Percentiles rank a stretch among this genome's conserved stretches.
These are phyloP conservation scores for Alitta virens DNA, from an alignment of 2,888 invertebrate species.

Conservation along the genomic window DNA sequence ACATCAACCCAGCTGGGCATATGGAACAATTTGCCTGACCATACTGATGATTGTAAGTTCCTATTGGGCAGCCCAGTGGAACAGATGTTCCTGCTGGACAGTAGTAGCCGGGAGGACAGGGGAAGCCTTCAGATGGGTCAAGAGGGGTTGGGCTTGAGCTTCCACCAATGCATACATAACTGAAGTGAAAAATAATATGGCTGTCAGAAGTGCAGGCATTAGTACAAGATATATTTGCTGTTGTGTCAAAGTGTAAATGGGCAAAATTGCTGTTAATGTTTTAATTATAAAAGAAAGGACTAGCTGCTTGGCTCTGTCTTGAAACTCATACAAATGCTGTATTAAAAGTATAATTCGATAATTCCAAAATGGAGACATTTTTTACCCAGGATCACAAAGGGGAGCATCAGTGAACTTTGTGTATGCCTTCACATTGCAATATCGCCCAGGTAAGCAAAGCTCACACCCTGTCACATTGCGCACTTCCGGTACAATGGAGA, in stretches of 20 bases:
- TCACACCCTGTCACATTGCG: constrained; percentile 39
- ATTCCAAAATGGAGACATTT: too few species aligned
- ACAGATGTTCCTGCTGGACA: constrained; percentile 43
- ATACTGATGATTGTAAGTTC: constrained; percentile 44
- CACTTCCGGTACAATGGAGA: constrained; percentile 40
- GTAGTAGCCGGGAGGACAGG: constrained; percentile 48
- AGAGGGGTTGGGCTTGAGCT: constrained; percentile 44
- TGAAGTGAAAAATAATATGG: constrained; percentile 21
- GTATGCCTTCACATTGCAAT: constrained; percentile 49
- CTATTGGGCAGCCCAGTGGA: constrained; percentile 46
- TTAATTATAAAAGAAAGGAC: too few species aligned
- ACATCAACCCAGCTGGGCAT: constrained; percentile 48
- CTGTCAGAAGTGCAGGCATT: too few species aligned
- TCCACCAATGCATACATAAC: constrained; percentile 49
- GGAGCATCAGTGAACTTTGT: constrained; percentile 38
- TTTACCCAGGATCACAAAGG: constrained; percentile 35
- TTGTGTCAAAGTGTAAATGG: too few species aligned
- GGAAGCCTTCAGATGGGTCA: constrained; percentile 40
- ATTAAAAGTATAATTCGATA: too few species aligned
- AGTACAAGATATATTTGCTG: too few species aligned
- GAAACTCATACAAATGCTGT: too few species aligned
- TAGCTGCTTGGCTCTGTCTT: too few species aligned
- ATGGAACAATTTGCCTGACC: constrained; percentile 45
- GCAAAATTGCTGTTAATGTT: too few species aligned
- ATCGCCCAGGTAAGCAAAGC: constrained; percentile 46